These are phyloP conservation scores for Pristionchus exspectatus DNA, from an alignment of 2,888 invertebrate genomes.

Conservation along the genomic window DNA sequence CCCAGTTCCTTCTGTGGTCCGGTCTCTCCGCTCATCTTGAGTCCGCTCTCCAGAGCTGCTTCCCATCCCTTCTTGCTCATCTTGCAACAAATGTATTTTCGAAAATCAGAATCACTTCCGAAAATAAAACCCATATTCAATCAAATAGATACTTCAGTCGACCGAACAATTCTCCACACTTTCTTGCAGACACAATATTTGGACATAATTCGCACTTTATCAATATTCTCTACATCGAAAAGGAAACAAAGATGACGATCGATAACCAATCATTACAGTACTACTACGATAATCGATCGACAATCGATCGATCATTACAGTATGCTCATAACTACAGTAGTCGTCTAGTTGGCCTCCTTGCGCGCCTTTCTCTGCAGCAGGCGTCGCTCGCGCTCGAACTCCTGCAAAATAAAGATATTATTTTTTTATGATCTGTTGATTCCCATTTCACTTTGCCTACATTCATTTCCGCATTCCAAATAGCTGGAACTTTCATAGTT, in stretches of 20 bases:
- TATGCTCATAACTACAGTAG: conserved; percentile 36
- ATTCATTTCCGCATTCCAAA: too few species aligned
- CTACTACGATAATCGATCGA: background rate
- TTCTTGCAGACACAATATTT: background rate
- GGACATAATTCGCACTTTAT: background rate
- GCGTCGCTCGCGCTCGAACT: conserved; percentile 78
- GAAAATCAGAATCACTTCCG: background rate
- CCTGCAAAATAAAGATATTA: conserved; percentile 57
- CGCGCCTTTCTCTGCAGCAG: conserved; percentile 73
- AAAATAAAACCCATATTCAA: too few species aligned
- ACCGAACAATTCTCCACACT: background rate
- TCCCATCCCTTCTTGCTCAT: conserved; percentile 52
- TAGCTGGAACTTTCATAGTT: too few species aligned
- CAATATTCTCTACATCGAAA: conserved; percentile 1
- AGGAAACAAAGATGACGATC: conserved; percentile 10
- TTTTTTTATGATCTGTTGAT: too few species aligned
- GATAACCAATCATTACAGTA: conserved; percentile 5
- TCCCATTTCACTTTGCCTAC: too few species aligned
- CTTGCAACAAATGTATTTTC: background rate
- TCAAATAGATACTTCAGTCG: conserved; percentile 13
- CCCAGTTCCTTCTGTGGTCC: conserved; percentile 33
- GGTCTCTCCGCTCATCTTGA: conserved; percentile 43
- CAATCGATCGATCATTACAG: conserved; percentile 36
- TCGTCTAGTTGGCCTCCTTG: conserved; percentile 63
- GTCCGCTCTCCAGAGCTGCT: conserved; percentile 47